phyloP scores from a whole-genome alignment of 1,140 invertebrate species.

The Drosophila albomicans region DNA sequence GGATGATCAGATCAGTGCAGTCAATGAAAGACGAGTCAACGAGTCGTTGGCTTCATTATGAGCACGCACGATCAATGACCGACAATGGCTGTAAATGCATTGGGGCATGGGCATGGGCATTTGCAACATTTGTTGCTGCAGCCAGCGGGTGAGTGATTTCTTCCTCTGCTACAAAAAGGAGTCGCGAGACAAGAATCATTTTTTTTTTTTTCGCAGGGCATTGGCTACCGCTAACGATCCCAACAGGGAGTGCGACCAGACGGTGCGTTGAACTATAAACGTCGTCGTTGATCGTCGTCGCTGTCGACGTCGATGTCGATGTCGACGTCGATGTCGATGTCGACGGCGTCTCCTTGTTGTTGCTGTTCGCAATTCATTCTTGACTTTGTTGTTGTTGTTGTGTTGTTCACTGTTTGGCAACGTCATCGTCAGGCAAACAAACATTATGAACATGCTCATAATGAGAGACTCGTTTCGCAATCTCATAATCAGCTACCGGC shows the following conservation, averaged over 20 bases:
- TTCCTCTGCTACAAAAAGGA: constrained; percentile 41
- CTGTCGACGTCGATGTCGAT: constrained; percentile 26
- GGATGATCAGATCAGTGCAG: constrained; percentile 50
- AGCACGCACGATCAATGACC: constrained; percentile 74
- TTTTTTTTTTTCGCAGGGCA: constrained; percentile 40
- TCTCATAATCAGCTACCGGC: constrained; percentile 71
- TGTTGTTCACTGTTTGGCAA: constrained; percentile 63
- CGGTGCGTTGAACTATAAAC: constrained; percentile 82
- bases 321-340: constrained; percentile 11
- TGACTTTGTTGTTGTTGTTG: constrained; percentile 48
- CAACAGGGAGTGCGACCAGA: constrained; percentile 33
- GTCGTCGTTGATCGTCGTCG: constrained; percentile 50
- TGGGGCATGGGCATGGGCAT: not conserved
- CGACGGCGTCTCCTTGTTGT: constrained; percentile 1
- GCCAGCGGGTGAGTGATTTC: constrained; percentile 67
- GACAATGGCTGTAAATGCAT: constrained; percentile 27
- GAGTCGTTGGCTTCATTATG: constrained; percentile 79
- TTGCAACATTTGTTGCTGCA: constrained; percentile 36
- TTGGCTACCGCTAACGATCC: constrained; percentile 59
- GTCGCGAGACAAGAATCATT: constrained; percentile 6
- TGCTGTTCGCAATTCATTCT: constrained; percentile 76
- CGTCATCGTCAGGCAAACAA: constrained; percentile 64
- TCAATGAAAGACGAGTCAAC: constrained; percentile 67
- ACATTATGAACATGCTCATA: constrained; percentile 69
- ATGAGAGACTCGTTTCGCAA: constrained; percentile 68